phyloP scores from a whole-genome alignment of 1,140 invertebrate species.

The Drosophila teissieri region DNA sequence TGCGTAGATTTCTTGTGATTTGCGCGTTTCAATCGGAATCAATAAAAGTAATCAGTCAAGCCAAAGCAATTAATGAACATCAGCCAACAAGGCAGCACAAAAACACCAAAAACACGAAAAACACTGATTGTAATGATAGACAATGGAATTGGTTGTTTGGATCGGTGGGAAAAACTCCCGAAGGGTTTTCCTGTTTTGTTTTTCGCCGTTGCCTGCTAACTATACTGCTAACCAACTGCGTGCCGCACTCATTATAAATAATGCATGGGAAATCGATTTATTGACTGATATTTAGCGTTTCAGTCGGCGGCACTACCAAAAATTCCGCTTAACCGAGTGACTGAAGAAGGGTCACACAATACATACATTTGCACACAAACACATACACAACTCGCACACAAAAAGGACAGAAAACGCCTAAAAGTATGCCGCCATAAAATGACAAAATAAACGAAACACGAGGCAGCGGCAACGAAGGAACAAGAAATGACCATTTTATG shows the following conservation, averaged over 20 bases:
- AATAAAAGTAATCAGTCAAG: conserved; percentile 72
- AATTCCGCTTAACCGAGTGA: conserved; percentile 30
- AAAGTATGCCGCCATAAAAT: conserved; percentile 72
- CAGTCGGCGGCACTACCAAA: conserved; percentile 27
- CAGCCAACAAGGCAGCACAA: conserved; percentile 34
- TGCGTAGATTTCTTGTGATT: conserved; percentile 20
- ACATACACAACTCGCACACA: background rate
- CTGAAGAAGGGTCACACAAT: conserved; percentile 6
- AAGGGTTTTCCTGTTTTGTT: conserved; percentile 9
- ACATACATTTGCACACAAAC: background rate
- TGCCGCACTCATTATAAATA: conserved; percentile 73
- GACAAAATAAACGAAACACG: conserved; percentile 66
- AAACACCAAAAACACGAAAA: conserved; percentile 7
- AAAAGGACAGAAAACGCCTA: conserved; percentile 28
- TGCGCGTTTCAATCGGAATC: conserved; percentile 39
- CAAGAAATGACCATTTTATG: conserved; percentile 81
- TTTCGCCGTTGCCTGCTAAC: conserved; percentile 22
- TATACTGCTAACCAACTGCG: conserved; percentile 54
- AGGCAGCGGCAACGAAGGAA: conserved; percentile 19
- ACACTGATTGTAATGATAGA: conserved; percentile 37
- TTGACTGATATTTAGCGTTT: conserved; percentile 68
- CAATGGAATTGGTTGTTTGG: background rate
- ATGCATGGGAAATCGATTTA: conserved; percentile 74
- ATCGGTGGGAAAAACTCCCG: background rate
- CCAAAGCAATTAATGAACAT: conserved; percentile 64